phyloP scores from a whole-genome alignment of 35 echinoderm and acorn worm genomes.

The Patiria miniata region DNA sequence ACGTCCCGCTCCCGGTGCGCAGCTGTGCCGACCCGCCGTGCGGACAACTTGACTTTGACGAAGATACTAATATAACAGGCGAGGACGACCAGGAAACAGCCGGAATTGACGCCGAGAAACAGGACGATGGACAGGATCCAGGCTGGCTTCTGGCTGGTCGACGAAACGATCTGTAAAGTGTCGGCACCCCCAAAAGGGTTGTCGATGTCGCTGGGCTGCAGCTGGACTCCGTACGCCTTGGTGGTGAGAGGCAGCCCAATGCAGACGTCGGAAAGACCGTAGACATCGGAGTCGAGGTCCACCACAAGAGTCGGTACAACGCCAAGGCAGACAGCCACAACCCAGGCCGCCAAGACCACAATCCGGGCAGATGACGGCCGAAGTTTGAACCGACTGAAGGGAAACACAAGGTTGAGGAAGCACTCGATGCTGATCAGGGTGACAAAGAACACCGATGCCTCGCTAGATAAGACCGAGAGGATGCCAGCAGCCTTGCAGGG shows the following conservation, averaged over 20 bases:
- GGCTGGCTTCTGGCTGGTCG: too few relatives aligned
- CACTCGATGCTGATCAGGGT: constrained; percentile 77
- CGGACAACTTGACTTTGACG: too few relatives aligned
- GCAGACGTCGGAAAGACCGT: constrained; percentile 78
- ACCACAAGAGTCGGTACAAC: constrained; percentile 45
- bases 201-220: background rate
- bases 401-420: constrained; percentile 44
- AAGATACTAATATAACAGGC: too few relatives aligned
- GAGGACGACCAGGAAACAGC: too few relatives aligned
- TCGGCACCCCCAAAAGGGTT: too few relatives aligned
- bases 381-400: constrained; percentile 49
- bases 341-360: constrained; percentile 37
- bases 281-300: constrained; percentile 39
- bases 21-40: too few relatives aligned
- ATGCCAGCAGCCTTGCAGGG: too few relatives aligned
- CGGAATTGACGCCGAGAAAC: too few relatives aligned
- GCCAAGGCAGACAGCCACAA: constrained; percentile 35
- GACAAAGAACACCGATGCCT: constrained; percentile 82
- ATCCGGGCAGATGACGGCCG: constrained; percentile 11
- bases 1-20: too few relatives aligned
- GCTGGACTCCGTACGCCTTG: background rate
- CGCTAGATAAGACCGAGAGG: constrained; percentile 77
- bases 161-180: too few relatives aligned
- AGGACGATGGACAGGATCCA: too few relatives aligned
- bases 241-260: too few relatives aligned